Base-by-base conservation (phyloP, 2,888 invertebrate genomes). In the Chrysodeixis includens region DNA sequence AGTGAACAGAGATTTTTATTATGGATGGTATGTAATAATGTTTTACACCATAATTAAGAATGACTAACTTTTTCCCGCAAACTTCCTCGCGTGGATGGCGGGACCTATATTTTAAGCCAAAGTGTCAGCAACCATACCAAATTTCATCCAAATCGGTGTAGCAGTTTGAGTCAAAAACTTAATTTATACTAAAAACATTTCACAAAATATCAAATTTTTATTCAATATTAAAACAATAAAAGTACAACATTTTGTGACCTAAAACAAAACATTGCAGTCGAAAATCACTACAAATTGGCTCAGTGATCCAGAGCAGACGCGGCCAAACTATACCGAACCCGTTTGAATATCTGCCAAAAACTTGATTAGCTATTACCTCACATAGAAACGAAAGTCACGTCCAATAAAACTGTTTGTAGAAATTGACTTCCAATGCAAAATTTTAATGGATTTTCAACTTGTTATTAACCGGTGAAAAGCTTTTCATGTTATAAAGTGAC, bases 271-370 rank as follows among this genome's bases (percentile, higher is more conserved):
- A 66, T 62, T 60, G 3, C 10, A 20, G 35, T 46, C 20, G 57
- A 75, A 76, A 79, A 76, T 71, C 79, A 71, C 56, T 55, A 76
- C 71, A 76, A 71, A 75, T 71, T 79, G 56, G 54, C 30, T 59
- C 44, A 60, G 68, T 75, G 63, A 71, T 78, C 67, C 71, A 57
- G 49, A 68, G 65, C 32, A 66, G 67, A 71, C 66, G 62, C n/a
- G 71, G 76, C 76, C 79, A 71, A 71, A 76, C 66, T 69, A 66
- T 59, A 69, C 49, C 40, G 40, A 35, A 66, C 26, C 58, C 51
- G 65, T 76, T 78, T 78, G 76, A 79, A 67, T 54, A 66, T 69
- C 51, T 79, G 77, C 77, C 77, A 78, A 72, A 76, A 79, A 63
- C 61, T 66, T 60, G 69, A 77, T 79, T 72, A 79, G 67, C 69